phyloP scores from a whole-genome alignment of 2,797 vertebrate genomes.

The Rousettus madagascariensis region DNA sequence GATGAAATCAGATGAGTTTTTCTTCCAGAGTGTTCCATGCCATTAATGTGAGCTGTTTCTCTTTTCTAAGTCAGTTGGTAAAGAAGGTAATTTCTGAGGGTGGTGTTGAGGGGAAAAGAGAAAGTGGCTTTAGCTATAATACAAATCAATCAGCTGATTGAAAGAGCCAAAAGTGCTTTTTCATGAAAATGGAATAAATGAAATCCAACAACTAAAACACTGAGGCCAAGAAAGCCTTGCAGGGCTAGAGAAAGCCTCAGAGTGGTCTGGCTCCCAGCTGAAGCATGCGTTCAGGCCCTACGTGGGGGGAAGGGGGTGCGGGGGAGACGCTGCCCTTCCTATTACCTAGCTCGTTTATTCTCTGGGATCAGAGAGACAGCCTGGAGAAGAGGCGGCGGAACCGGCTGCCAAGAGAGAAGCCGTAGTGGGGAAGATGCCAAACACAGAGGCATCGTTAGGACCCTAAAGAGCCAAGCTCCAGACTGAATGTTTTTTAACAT shows the following conservation, averaged over 20 bases:
- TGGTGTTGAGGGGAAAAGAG: neutral
- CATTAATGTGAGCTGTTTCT: neutral
- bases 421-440: neutral
- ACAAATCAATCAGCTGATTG: neutral
- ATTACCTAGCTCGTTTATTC: neutral
- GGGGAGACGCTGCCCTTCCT: neutral
- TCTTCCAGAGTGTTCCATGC: neutral
- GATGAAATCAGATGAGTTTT: neutral
- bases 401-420: neutral
- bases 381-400: neutral
- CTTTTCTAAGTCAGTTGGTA: neutral
- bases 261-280: neutral
- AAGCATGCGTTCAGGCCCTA: rapidly evolving
- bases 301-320: neutral
- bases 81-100: neutral
- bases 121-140: neutral
- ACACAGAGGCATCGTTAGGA: neutral
- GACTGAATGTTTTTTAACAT: constrained; percentile 45
- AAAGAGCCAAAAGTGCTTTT: neutral
- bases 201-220: neutral
- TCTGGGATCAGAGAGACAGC: neutral
- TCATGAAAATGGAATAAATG: neutral
- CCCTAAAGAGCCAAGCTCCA: neutral
- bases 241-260: neutral
- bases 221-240: neutral